These are phyloP conservation scores for Iphiclides podalirius DNA, from an alignment of 2,888 invertebrate species.

Conservation along the genomic window DNA sequence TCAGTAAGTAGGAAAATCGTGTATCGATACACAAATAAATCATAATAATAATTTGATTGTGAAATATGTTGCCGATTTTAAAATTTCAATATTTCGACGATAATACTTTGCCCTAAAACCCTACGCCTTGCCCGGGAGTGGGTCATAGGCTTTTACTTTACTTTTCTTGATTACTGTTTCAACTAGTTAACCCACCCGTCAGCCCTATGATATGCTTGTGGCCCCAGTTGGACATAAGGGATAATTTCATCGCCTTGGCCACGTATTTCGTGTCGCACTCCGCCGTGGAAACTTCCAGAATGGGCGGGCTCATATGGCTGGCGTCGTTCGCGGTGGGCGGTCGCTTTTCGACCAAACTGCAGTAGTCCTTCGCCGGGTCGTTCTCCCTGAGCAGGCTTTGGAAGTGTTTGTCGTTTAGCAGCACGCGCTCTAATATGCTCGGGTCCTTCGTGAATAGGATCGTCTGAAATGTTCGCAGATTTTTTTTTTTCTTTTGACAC, in stretches of 20 bases:
- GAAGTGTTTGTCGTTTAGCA: constrained; percentile 63
- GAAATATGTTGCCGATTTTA: too few relatives aligned
- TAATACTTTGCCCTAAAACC: too few relatives aligned
- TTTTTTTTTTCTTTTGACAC: too few relatives aligned
- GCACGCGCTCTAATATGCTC: constrained; percentile 80
- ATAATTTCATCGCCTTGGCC: constrained; percentile 71
- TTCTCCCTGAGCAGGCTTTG: constrained; percentile 65
- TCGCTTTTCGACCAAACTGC: constrained; percentile 61
- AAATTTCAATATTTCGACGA: too few relatives aligned
- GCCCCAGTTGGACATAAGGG: constrained; percentile 83
- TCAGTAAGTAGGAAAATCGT: too few relatives aligned
- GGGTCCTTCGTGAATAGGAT: constrained; percentile 91
- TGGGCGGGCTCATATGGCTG: constrained; percentile 45
- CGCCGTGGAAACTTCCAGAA: constrained; percentile 36
- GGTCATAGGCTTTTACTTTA: too few relatives aligned
- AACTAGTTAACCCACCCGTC: constrained; percentile 58
- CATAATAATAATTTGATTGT: neutral
- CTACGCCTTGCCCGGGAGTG: too few relatives aligned
- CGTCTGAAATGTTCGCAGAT: constrained; percentile 81
- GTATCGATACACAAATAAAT: neutral
- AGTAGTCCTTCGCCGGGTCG: constrained; percentile 49
- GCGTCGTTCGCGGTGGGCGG: constrained; percentile 81
- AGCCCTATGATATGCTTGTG: constrained; percentile 80
- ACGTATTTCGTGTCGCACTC: constrained; percentile 52
- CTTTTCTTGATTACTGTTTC: too few relatives aligned